Base-by-base conservation (phyloP, 2,888 invertebrate species). In the Melinopterus prodromus region DNA sequence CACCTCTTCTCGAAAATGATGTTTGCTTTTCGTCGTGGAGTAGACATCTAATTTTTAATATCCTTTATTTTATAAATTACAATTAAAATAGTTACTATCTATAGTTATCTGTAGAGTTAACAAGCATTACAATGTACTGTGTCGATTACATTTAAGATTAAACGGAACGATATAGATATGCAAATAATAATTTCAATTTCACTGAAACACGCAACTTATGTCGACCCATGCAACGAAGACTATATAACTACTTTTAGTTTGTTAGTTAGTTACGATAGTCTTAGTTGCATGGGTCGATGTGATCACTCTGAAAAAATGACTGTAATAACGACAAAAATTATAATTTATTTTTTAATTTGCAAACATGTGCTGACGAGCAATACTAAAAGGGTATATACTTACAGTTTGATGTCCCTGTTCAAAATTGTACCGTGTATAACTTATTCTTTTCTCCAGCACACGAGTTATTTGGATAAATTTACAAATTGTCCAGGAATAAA, bases 401-500 rank as follows among this genome's bases (percentile, higher is more conserved):
- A 53, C 53, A 53, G 3, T 53, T 9, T 53, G 9, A 53, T 6
- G 12, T 1, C 12, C 9, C 53, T 53, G 9, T 7, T 53, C 12
- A 53, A 53, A 26, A 26, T 26, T 26, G 1, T 53, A 12, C 7
- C 9, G 1, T n/a, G 5, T 53, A 9, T 12, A 53, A 53, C 12
- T 9, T 53, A 3, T 53, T 53, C 53, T 53, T 12, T 53, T 53
- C 5, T 78, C 14, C 72, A 80, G 81, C 36, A 38, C 16, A 26
- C 69, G 14, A 72, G 71, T 6, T 53, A 70, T 14, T 37, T 81
- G 78, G 76, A 80, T 76, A 81, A 78, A 71, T 76, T 81, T 16
- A 78, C 78, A 0, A 77, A 77, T 16, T 81, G 81, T 53, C 78
- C 78, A 16, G 80, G 80, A 7, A 76, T 72, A 16, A 80, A 81